Conservation (phyloP, 2,797 vertebrate genomes). For the Melanogrammus aeglefinus region DNA sequence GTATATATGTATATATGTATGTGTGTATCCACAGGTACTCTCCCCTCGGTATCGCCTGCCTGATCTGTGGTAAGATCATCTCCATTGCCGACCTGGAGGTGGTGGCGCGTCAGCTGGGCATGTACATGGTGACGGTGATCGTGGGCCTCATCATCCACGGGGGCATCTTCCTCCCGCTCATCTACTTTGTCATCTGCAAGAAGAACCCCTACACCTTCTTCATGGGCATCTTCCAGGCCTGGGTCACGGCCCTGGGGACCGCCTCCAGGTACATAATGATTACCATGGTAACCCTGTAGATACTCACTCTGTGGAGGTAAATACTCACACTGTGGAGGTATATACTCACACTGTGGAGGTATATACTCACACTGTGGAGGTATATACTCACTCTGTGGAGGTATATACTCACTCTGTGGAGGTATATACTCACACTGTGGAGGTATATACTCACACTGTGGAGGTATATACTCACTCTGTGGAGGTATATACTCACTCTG, state of each 20-base stretch:
- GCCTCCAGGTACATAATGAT: slow-evolving; percentile 86
- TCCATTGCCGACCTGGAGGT: slow-evolving; percentile 95
- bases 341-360: no score
- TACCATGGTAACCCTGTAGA: not conserved
- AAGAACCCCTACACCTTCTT: slow-evolving; percentile 94
- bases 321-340: no score
- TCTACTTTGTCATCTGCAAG: slow-evolving; percentile 92
- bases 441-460: no score
- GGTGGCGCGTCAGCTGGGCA: slow-evolving; percentile 92
- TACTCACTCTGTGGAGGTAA: no score
- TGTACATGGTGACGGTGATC: slow-evolving; percentile 99
- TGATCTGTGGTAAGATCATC: slow-evolving; percentile 98
- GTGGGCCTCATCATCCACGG: slow-evolving; percentile 96
- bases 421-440: no score
- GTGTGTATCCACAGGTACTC: slow-evolving; percentile 84
- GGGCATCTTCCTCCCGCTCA: slow-evolving; percentile 90
- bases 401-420: no score
- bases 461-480: no score
- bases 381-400: no score
- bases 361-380: no score
- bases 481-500: no score
- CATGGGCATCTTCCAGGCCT: slow-evolving; percentile 97
- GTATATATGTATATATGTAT: no score
- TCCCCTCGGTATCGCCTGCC: slow-evolving; percentile 92
- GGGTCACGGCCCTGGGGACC: slow-evolving; percentile 98